These are phyloP conservation scores for Ctenicera cuprea DNA, from an alignment of 2,888 invertebrate species.

Conservation along the genomic window DNA sequence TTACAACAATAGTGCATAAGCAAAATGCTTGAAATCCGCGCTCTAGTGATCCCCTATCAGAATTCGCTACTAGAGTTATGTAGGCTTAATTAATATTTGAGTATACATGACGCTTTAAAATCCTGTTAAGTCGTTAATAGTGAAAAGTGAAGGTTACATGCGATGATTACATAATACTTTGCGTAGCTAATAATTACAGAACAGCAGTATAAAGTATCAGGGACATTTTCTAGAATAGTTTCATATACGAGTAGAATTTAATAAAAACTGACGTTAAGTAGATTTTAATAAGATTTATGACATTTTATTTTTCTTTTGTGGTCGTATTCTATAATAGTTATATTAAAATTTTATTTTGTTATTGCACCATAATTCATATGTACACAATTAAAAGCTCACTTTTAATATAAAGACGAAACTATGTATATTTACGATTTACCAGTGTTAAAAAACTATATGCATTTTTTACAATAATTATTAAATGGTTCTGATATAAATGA, in stretches of 20 bases:
- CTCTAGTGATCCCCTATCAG: too few species aligned
- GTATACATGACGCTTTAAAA: too few species aligned
- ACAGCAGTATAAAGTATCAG: conserved; percentile 11
- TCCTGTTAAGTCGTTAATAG: background rate
- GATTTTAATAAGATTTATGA: background rate
- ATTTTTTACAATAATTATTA: too few species aligned
- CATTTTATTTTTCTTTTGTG: background rate
- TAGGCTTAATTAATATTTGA: background rate
- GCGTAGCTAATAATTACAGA: background rate
- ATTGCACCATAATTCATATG: too few species aligned
- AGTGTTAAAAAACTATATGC: too few species aligned
- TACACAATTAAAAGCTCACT: too few species aligned
- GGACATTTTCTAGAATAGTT: background rate
- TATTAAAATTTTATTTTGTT: background rate
- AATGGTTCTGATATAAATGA: too few species aligned
- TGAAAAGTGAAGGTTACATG: conserved; percentile 1
- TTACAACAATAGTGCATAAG: too few species aligned
- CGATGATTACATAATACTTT: background rate
- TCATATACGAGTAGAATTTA: conserved; percentile 8
- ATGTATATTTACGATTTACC: too few species aligned
- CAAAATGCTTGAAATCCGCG: too few species aligned
- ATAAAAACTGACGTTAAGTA: conserved; percentile 25
- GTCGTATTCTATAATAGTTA: background rate
- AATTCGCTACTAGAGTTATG: too few species aligned
- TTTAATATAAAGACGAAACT: too few species aligned